A percentile compares a stretch with the other conserved stretches of the same genome.
Conservation (phyloP, 2,113 vertebrate genomes). For the Dryoscopus gambensis region DNA sequence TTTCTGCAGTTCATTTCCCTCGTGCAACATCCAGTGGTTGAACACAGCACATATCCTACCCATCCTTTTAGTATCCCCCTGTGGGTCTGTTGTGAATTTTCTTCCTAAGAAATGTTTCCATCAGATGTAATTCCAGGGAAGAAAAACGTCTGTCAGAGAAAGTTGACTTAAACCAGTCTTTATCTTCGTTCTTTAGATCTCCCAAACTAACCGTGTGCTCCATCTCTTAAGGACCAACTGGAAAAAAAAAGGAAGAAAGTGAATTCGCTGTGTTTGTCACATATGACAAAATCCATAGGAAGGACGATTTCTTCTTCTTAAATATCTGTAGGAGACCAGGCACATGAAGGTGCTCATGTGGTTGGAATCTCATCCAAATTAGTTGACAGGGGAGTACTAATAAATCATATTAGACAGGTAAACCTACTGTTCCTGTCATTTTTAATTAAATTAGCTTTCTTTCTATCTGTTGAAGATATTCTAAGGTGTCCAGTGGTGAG, state of each 20-base stretch:
- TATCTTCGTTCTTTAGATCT: neutral
- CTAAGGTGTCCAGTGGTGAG: neutral
- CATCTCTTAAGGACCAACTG: neutral
- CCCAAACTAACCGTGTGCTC: neutral
- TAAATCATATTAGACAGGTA: slow-evolving; percentile 4
- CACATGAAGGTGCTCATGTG: neutral
- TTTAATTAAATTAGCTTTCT: neutral
- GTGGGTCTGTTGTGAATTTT: neutral
- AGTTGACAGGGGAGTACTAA: neutral
- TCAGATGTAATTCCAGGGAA: neutral
- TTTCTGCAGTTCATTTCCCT: neutral
- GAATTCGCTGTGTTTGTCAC: neutral
- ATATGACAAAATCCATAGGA: neutral
- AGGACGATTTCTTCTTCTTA: neutral
- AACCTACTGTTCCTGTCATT: neutral
- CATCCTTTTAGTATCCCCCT: neutral
- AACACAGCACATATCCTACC: neutral
- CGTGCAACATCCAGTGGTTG: neutral
- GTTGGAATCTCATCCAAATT: neutral
- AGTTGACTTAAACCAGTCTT: neutral
- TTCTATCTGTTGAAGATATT: neutral
- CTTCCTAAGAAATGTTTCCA: neutral
- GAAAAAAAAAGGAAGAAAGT: neutral
- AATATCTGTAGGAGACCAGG: neutral
- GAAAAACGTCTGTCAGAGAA: neutral